Base-by-base conservation (phyloP, 2,797 vertebrate genomes). In the Podarcis lilfordi region DNA sequence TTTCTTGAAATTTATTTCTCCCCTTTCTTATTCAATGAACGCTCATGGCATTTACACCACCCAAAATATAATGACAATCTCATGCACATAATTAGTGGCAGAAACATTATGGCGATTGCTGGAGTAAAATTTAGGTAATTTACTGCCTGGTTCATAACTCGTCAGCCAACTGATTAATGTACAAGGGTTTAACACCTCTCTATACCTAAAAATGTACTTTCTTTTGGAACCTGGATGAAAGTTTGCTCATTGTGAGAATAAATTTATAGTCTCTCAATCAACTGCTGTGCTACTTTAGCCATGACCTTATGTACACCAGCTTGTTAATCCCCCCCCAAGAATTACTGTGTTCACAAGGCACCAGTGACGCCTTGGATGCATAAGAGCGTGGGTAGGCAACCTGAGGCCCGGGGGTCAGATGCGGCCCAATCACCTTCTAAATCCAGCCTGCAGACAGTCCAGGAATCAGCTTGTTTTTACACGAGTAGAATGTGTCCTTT, bases 301-400 rank as follows among this genome's bases (percentile, higher is more conserved):
- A 43, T 43, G 23, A 43, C 3, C 5, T 50, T 29, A 40, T 17
- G 23, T 37, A 43, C 40, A 76, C 66, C 66, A 1, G 66, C 27
- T 68, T 7, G 37, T 25, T 23, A 23, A 8, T 19, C 1, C 35
- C 17, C 1, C 0, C 13, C 50, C 13, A 55, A 61, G 3, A 0
- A 61, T 23, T 0, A 10, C 13, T 10, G 9, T 27, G 10, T 72
- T 19, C 71, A 72, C 71, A 72, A 72, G 15, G 32, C 17, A 72
- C 6, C 35, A 32, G 19, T 72, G 71, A 72, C 15, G 15, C 13
- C 32, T 35, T 5, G 32, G 71, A 37, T 35, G 71, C n/a, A 23
- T 17, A 2, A 32, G 4, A 32, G 69, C 0, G 0, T 43, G 8
- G 43, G 43, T 43, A 43, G 8, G 43, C 43, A 43, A 43, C 8